Base-by-base conservation (phyloP, 2,797 vertebrate genomes). In the Leucoraja ocellata region DNA sequence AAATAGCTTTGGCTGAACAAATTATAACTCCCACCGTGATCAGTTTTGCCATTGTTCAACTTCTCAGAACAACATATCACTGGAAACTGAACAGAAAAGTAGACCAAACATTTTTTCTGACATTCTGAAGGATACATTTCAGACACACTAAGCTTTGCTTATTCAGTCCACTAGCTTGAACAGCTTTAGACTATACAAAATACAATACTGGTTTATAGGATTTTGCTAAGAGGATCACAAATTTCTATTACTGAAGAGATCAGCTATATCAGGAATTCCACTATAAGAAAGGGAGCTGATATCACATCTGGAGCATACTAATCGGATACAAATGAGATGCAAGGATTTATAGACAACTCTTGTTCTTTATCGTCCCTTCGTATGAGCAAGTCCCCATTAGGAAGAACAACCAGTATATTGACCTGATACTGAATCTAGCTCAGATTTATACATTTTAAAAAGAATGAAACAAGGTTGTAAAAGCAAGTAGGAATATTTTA, bases 211-310 rank as follows among this genome's bases (percentile, higher is more conserved):
- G 84, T 88, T 88, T 68, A 68, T 84, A 28, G 0, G n/a, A 18
- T 28, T 28, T 88, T 88, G 61, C n/a, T 88, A 68, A 88, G 84
- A 36, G 84, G n/a, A 88, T 68, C 16, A 21, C 14, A 68, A 9
- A 88, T 36, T 88, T 88, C 84, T n/a, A 68, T 68, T 68, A 5
- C n/a, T 65, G 84, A 61, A 88, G 63, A 88, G 18, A 88, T n/a
- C 84, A 88, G 61, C n/a, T 32, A 32, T 36, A 36, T n/a, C n/a
- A 78, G 77, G 77, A 8, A 36, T 78, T 78, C 77, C 4, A n/a
- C 77, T 32, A 78, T 6, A 36, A 32, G 77, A 36, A 14, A 11
- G 77, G 32, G n/a, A 36, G 13, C 4, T 36, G 36, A 79, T 36
- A 36, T 14, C 36, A 36, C 32, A 18, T 36, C 77, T 78, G 77